Base-by-base conservation (phyloP, 1,140 invertebrate species). In the Harpegnathos saltator region DNA sequence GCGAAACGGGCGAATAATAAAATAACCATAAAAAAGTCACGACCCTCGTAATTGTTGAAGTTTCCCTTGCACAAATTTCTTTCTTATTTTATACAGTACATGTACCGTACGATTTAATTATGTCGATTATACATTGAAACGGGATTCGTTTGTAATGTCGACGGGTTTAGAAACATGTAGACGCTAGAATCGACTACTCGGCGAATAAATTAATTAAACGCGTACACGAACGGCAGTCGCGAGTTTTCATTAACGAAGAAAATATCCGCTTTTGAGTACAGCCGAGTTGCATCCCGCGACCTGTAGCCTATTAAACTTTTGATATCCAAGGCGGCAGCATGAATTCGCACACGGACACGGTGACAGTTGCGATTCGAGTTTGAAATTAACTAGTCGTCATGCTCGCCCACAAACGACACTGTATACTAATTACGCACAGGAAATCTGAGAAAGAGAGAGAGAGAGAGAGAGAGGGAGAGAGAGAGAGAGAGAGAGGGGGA, bases 251-350 rank as follows among this genome's bases (percentile, higher is more conserved):
- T 77, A 75, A 66, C 19, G 22, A 29, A 54, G 48, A 56, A 77
- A 77, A 77, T 68, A 54, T 77, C 48, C n/a, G 14, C 33, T 1
- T 54, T 33, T 54, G 44, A 77, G 11, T 66, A 9, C 7, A 54
- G 11, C 22, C 24, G 72, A 75, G 33, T 17, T 59, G 26, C 33
- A 61, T 50, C 22, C 19, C 29, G 9, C 44, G 77, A 80, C 22
- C 33, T 61, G 38, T 56, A 69, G 52, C 54, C 24, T 74, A 81
- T 81, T 73, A 81, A 71, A 81, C 68, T 81, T 71, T 81, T 81
- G 38, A 81, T 61, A 81, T 81, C 15, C 68, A 66, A 66, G 62
- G 19, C 29, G 48, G 38, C 3, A 68, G 62, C 4, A 4, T 77
- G 63, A 77, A 52, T 65, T 66, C 11, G 48, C 26, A 66, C 15